Evolutionary conservation across 2,797 vertebrate species (phyloP), one percentile per base, ranked within the genome.

Genomic region (Pelodytes ibericus): DNA sequence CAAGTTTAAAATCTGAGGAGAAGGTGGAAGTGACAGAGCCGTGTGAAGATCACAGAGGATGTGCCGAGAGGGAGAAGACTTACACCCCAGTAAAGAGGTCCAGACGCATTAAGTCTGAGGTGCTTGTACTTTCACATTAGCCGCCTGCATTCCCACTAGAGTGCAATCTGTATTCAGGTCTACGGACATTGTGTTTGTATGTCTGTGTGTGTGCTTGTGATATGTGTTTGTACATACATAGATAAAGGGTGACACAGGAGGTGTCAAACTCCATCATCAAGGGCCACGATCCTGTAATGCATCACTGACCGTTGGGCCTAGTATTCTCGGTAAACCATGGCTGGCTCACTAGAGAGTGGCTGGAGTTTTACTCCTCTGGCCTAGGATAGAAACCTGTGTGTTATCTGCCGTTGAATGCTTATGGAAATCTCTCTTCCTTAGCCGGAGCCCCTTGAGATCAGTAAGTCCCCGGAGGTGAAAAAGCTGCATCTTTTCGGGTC

Each of bases 401-500:
- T 15, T 15, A 44, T 13, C 15, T 15, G n/a, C n/a, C n/a, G n/a
- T n/a, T n/a, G n/a, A n/a, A n/a, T n/a, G n/a, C n/a, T n/a, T n/a
- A n/a, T n/a, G 8, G 1, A 3, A 44, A 44, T 44, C 49, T 53
- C n/a, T 53, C 3, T 24, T 1, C 80, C 87, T 81, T 71, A 92
- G 90, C 75, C 84, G 5, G 91, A 93, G 62, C 41, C 84, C 66
- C 87, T 90, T 80, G 90, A 93, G 75, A 62, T 91, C 84, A 90
- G 93, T 84, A 96, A 95, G 87, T 97, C 94, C 86, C 94, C 96
- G 16, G 96, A 99, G 85, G 90, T 97, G 16, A 97, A 96, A 90
- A 92, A 92, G 72, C 88, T 97, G 72, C 95, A 95, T 84, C 91
- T 98, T 83, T 99, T 98, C 82, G 92, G 94, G 81, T 89, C 92